Evolutionary conservation across 2,888 invertebrate species (phyloP).

Genomic region (Sarcophaga rosellei): DNA sequence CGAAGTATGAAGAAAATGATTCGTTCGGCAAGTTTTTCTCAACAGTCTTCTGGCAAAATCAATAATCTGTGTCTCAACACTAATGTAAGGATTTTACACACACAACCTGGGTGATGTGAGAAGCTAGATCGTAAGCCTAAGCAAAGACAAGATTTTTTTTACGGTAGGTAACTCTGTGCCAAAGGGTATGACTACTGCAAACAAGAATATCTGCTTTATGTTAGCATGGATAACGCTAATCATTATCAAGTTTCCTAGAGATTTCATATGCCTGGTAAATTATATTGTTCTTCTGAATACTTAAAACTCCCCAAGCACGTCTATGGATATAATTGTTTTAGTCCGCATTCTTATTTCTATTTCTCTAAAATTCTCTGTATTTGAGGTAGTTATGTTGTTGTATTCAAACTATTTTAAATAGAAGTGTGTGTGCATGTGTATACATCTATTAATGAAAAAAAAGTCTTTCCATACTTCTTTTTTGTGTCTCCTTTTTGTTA

Average conservation of each 20-base stretch:
- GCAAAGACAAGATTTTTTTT: too few species aligned
- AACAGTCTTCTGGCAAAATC: too few species aligned
- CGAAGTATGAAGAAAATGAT: too few species aligned
- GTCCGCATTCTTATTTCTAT: constrained; percentile 18
- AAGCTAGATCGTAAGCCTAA: too few species aligned
- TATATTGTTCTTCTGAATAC: constrained; percentile 4
- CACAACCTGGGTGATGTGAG: too few species aligned
- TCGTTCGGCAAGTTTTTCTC: too few species aligned
- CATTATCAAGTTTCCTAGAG: background rate
- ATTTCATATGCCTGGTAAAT: background rate
- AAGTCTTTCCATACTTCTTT: background rate
- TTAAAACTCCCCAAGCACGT: constrained; percentile 57
- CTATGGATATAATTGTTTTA: constrained; percentile 55
- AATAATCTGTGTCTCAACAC: too few species aligned
- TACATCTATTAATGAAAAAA: background rate
- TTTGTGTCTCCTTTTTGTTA: background rate
- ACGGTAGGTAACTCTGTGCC: too few species aligned
- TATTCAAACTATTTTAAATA: constrained; percentile 64
- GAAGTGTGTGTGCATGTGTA: constrained; percentile 17
- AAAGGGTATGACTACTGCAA: too few species aligned
- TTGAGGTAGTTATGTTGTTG: constrained; percentile 10
- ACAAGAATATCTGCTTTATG: too few species aligned
- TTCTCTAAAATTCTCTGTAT: constrained; percentile 1
- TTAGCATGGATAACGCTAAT: background rate
- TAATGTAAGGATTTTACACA: too few species aligned